Evolutionary conservation across 2,113 vertebrate species (phyloP).

Genomic region (Neotoma lepida): DNA sequence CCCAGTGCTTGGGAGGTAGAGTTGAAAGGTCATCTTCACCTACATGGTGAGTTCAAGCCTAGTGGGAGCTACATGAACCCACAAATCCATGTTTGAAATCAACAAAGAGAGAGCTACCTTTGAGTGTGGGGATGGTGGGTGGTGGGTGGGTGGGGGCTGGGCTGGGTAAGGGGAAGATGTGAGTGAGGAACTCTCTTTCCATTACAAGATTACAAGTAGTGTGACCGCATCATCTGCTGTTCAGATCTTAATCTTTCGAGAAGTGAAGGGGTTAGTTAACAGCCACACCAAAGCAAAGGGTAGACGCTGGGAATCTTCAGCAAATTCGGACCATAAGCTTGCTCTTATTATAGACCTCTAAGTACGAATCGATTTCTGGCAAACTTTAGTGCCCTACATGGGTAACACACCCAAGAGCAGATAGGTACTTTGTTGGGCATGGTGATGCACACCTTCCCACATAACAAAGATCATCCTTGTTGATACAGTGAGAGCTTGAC

Average conservation of each 20-base stretch:
- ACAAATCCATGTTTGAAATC: neutral
- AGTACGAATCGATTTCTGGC: neutral
- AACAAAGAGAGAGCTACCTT: neutral
- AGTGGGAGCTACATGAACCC: neutral
- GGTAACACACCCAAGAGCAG: constrained; percentile 20
- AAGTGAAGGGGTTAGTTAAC: neutral
- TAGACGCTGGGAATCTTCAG: neutral
- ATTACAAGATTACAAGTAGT: neutral
- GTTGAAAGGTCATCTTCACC: neutral
- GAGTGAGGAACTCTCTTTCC: neutral
- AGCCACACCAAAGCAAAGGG: neutral
- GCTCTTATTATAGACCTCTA: neutral
- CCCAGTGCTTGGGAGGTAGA: neutral
- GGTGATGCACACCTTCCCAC: neutral
- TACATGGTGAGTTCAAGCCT: neutral
- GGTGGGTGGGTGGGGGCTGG: too few species aligned
- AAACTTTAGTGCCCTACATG: neutral
- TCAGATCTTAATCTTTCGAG: neutral
- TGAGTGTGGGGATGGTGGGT: neutral
- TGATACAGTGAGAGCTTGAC: neutral
- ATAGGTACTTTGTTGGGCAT: neutral
- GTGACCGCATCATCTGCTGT: neutral
- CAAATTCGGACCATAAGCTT: neutral
- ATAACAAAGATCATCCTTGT: neutral
- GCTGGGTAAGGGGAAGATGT: neutral